A percentile compares a stretch with the other conserved stretches of the same genome.
These are phyloP conservation scores for Colletes latitarsis DNA, from an alignment of 1,140 invertebrate genomes.

Conservation along the genomic window DNA sequence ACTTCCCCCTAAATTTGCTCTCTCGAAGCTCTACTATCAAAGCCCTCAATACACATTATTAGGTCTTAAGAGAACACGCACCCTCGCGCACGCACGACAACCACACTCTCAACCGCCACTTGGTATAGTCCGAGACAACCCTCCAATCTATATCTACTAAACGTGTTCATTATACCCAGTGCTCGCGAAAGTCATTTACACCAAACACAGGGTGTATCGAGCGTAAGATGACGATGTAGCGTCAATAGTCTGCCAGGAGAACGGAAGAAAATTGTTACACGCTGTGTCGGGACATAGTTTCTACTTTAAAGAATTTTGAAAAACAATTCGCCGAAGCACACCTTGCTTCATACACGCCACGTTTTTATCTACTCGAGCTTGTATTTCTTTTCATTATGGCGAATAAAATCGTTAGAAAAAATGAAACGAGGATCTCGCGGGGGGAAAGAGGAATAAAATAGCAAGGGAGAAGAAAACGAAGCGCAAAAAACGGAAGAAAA, in stretches of 20 bases:
- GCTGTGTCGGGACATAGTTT: too few relatives aligned
- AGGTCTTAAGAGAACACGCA: constrained; percentile 10
- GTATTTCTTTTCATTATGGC: too few relatives aligned
- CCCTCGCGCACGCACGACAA: neutral
- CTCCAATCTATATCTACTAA: neutral
- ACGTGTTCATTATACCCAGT: neutral
- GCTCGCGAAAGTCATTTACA: constrained; percentile 5
- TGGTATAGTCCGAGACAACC: neutral
- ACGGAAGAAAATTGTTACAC: too few relatives aligned
- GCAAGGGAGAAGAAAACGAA: neutral
- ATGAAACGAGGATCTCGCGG: neutral
- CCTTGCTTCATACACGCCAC: too few relatives aligned
- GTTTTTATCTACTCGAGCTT: too few relatives aligned
- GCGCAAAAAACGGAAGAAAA: neutral
- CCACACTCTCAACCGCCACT: neutral
- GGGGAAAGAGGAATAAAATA: neutral
- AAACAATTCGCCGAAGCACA: too few relatives aligned
- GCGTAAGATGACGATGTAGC: neutral
- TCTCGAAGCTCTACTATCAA: constrained; percentile 10
- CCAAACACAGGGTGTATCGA: neutral
- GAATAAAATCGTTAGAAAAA: neutral
- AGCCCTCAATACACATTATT: constrained; percentile 3
- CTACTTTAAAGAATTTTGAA: too few relatives aligned
- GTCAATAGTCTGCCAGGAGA: too few relatives aligned
- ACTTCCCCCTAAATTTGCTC: neutral